Percentiles rank a stretch among this genome's conserved stretches.
Evolutionary conservation across 23 tunicate genomes (phyloP).

Genomic region (Pegea sp.): DNA sequence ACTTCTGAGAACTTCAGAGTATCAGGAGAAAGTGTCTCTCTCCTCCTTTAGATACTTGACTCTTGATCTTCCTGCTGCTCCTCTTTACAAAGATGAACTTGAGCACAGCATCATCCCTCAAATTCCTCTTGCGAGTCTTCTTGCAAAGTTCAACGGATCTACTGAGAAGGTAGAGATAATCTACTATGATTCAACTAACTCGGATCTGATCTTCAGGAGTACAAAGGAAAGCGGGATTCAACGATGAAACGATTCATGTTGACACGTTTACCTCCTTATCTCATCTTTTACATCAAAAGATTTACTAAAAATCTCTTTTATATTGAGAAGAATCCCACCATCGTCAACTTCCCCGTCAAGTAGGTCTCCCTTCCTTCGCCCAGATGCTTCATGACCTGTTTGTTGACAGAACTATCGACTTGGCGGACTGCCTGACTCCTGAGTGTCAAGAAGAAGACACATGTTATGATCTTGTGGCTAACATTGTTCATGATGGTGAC

Average conservation of each 20-base stretch:
- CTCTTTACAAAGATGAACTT: slow-evolving; percentile 83
- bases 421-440: slow-evolving; percentile 55
- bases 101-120: slow-evolving; percentile 97
- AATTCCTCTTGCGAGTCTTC: slow-evolving; percentile 52
- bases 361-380: too few species aligned
- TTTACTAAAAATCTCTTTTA: slow-evolving; percentile 83
- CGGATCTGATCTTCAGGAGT: too few species aligned
- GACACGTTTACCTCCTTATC: slow-evolving; percentile 48
- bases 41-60: slow-evolving; percentile 65
- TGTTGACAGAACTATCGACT: slow-evolving; percentile 43
- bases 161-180: slow-evolving; percentile 24
- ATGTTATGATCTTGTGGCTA: slow-evolving; percentile 74
- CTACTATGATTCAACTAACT: background rate
- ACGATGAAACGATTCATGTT: slow-evolving; percentile 80
- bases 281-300: slow-evolving; percentile 89
- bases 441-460: slow-evolving; percentile 60
- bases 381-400: too few species aligned
- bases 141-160: slow-evolving; percentile 74
- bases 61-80: slow-evolving; percentile 82
- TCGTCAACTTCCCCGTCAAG: slow-evolving; percentile 93
- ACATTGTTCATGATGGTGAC: slow-evolving; percentile 94
- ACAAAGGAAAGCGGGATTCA: slow-evolving; percentile 92
- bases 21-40: slow-evolving; percentile 39
- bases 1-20: slow-evolving; percentile 49
- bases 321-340: slow-evolving; percentile 90